phyloP scores from a whole-genome alignment of 1,140 invertebrate genomes.

The Eumeta japonica region DNA sequence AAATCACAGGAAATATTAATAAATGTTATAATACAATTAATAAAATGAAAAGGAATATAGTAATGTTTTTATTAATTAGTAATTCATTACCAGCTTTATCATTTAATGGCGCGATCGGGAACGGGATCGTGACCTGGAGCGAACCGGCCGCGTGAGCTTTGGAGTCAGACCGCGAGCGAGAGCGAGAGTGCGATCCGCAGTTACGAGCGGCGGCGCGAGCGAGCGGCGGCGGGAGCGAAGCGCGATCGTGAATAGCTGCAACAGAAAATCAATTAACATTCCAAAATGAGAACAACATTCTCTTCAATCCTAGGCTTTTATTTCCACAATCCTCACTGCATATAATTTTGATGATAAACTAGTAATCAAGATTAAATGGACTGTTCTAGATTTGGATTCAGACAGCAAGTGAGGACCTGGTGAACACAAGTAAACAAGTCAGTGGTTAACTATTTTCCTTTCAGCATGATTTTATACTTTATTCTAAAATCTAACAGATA shows the following conservation, averaged over 20 bases:
- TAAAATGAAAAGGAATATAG: conserved; percentile 5
- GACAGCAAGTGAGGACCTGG: no score
- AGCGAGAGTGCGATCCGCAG: conserved; percentile 19
- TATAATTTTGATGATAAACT: background rate
- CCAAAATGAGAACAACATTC: no score
- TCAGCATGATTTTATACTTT: no score
- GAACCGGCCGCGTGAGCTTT: conserved; percentile 51
- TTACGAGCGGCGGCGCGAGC: conserved; percentile 28
- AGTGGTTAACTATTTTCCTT: no score
- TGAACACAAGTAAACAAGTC: no score
- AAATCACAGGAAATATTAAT: conserved; percentile 6
- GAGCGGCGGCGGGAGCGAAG: conserved; percentile 35
- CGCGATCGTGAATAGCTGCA: conserved; percentile 44
- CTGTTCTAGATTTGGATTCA: no score
- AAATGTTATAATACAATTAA: conserved; percentile 6
- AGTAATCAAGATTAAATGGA: no score
- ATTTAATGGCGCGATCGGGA: conserved; percentile 48
- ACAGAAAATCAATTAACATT: conserved; percentile 19
- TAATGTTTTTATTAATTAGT: no score
- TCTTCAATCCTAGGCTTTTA: background rate
- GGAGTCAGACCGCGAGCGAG: conserved; percentile 32
- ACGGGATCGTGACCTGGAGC: conserved; percentile 40
- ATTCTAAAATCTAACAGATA: no score
- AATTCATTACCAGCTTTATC: conserved; percentile 23
- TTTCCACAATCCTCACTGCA: background rate